Percentiles rank a stretch among this genome's conserved stretches.
Evolutionary conservation across 2,113 vertebrate species (phyloP).

Genomic region (Dromas ardeola): DNA sequence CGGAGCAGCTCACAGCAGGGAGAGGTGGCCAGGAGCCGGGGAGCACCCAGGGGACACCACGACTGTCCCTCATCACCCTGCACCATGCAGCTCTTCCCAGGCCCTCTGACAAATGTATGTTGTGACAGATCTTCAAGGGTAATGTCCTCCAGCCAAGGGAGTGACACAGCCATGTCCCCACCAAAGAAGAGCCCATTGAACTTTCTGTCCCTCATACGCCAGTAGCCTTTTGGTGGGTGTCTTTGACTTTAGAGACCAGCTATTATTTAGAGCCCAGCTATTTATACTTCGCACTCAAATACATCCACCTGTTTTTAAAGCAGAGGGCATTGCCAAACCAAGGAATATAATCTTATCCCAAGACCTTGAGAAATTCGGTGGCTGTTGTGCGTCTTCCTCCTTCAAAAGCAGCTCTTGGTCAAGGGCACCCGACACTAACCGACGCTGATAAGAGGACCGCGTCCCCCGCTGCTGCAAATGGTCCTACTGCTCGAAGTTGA

Average conservation of each 20-base stretch:
- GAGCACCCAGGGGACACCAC: background rate
- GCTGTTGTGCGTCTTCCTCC: background rate
- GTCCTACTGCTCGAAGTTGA: background rate
- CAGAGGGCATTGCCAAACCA: background rate
- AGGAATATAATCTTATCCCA: background rate
- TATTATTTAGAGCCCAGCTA: background rate
- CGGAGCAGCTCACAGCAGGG: background rate
- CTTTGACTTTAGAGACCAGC: background rate
- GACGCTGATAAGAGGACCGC: background rate
- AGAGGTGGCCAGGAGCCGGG: background rate
- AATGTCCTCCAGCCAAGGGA: background rate
- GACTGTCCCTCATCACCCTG: background rate
- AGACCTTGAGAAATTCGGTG: background rate
- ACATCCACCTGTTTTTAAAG: background rate
- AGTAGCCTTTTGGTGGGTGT: background rate
- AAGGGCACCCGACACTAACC: background rate
- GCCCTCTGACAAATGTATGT: background rate
- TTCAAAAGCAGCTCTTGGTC: background rate
- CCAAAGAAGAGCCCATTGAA: background rate
- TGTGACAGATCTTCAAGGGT: background rate
- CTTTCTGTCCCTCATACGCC: background rate
- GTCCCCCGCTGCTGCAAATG: background rate
- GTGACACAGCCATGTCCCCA: rapidly evolving
- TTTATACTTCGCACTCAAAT: background rate
- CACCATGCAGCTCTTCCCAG: background rate